Conservation (phyloP, 2,113 vertebrate genomes). For the Petromus typicus region DNA sequence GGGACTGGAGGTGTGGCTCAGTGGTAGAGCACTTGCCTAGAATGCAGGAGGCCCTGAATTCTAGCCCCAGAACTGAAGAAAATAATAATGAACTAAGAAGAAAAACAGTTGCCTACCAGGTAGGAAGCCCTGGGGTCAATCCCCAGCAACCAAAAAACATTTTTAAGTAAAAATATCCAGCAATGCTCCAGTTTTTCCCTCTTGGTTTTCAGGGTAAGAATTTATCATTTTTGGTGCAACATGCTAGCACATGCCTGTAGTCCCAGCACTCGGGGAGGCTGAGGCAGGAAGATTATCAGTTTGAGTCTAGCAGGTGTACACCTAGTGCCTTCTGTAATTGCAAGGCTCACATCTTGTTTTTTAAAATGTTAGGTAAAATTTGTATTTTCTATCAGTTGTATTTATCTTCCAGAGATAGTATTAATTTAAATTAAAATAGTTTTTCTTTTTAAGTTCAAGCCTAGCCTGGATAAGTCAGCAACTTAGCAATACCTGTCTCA, state of each 20-base stretch:
- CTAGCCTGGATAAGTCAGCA: not conserved
- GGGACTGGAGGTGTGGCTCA: not conserved
- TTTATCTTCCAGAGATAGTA: conserved; percentile 89
- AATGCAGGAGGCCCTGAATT: not conserved
- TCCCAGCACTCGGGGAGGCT: not conserved
- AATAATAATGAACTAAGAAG: conserved; percentile 25
- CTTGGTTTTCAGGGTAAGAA: conserved; percentile 11
- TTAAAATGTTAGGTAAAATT: conserved; percentile 91
- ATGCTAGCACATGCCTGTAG: not conserved
- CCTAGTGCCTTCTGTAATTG: conserved; percentile 78
- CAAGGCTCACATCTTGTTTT: conserved; percentile 79
- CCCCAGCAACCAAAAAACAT: not conserved
- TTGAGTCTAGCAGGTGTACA: conserved; percentile 62
- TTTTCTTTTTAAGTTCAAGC: conserved; percentile 60
- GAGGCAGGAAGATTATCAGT: not conserved
- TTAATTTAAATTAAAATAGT: conserved; percentile 89
- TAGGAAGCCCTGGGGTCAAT: not conserved
- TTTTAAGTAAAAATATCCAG: not conserved
- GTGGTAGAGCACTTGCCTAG: not conserved
- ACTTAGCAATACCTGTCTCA: not conserved
- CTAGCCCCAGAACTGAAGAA: not conserved
- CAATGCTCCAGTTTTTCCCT: not conserved
- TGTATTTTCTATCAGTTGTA: conserved; percentile 91
- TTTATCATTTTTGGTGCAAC: not conserved
- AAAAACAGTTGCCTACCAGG: not conserved